Base-by-base conservation (phyloP, 2,797 vertebrate species). In the Todus mexicanus region DNA sequence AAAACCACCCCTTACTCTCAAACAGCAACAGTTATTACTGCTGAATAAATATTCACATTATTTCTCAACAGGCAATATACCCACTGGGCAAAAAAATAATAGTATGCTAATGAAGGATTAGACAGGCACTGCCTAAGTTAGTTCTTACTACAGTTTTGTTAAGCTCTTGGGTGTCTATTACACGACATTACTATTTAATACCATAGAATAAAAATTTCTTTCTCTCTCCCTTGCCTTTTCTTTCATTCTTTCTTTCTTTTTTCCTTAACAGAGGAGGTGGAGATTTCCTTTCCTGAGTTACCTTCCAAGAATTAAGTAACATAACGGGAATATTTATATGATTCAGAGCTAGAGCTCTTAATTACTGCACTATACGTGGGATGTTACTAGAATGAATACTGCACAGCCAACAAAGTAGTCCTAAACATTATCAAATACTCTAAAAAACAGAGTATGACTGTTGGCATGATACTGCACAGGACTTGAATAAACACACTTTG, bases 1-100 rank as follows among this genome's bases (percentile, higher is more conserved):
- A 94, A 87, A 78, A 50, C 23, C 7, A 21, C 12, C n/a, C 35
- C 23, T 25, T 38, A 6, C 69, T 94, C 54, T 57, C 38, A 81
- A 82, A 76, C 75, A 93, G 86, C 73, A 96, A 86, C 65, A 84
- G 90, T 92, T 96, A 89, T 89, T 95, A 45, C 40, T 78, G 56
- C 57, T 74, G 75, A 88, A 92, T 93, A 87, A 94, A 89, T 63
- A 60, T 16, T 40, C 74, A 38, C 65, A 69, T 92, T 65, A 42
- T 91, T 92, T 95, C 82, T 90, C 76, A 94, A 89, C 48, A 65
- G 60, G 45, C 40, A 19, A 29, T 72, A 74, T 82, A 77, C 56
- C 57, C 83, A 63, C 7, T 3, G 12, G 94, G 75, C 65, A 95
- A 92, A 92, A 85, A 87, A 51, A 51, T 51, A 86, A 73, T 65